A percentile compares a stretch with the other conserved stretches of the same genome.
Conservation (phyloP, 1,140 invertebrate species). For the Sarcophaga peregrina region DNA sequence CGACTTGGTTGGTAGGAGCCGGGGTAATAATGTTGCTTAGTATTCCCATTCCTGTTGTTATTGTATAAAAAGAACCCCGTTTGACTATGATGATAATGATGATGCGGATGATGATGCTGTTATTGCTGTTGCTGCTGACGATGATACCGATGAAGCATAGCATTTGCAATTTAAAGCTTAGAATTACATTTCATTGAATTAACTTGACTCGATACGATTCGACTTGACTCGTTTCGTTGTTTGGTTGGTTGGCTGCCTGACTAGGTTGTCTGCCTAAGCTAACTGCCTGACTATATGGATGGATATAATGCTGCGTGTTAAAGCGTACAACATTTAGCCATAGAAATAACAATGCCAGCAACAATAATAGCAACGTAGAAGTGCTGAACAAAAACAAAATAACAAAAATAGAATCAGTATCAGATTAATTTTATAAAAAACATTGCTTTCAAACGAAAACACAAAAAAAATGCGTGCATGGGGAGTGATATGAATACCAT, state of each 20-base stretch:
- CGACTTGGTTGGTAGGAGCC: too few relatives aligned
- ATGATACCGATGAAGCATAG: conserved; percentile 18
- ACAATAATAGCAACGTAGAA: neutral
- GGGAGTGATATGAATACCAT: neutral
- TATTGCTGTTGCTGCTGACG: neutral
- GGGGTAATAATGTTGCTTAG: too few relatives aligned
- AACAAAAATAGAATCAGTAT: neutral
- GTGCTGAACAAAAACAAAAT: conserved; percentile 17
- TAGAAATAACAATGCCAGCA: conserved; percentile 18
- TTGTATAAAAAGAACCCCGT: too few relatives aligned
- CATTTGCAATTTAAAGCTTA: conserved; percentile 35
- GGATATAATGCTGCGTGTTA: neutral
- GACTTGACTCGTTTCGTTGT: too few relatives aligned
- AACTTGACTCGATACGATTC: neutral
- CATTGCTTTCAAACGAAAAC: neutral
- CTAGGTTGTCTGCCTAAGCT: too few relatives aligned
- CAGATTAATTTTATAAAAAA: conserved; percentile 40
- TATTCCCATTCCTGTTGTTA: too few relatives aligned
- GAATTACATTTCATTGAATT: conserved; percentile 6
- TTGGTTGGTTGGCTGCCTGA: too few relatives aligned
- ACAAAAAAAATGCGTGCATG: conserved; percentile 22
- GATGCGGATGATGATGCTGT: neutral
- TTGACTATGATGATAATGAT: neutral
- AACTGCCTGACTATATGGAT: neutral
- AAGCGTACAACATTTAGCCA: conserved; percentile 30